Evolutionary conservation across 2,797 vertebrate genomes (phyloP).

Genomic region (Dallia pectoralis): DNA sequence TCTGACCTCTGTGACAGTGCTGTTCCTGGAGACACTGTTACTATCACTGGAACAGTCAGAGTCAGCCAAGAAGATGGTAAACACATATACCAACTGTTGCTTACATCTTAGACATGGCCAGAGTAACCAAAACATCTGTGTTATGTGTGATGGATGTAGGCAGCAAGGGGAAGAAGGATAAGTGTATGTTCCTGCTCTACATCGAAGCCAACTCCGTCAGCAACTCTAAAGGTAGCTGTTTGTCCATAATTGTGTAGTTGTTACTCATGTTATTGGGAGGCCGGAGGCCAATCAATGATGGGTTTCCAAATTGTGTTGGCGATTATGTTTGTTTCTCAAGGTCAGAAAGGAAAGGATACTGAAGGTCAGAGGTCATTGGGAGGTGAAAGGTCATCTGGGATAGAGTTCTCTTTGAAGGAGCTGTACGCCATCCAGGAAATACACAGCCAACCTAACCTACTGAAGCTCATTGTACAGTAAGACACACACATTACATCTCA

Average conservation of each 20-base stretch:
- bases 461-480: constrained; percentile 77
- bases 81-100: constrained; percentile 5
- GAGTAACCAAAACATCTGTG: background rate
- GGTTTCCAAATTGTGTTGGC: constrained; percentile 46
- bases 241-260: background rate
- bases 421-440: constrained; percentile 96
- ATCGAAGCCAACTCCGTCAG: constrained; percentile 94
- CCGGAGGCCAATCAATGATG: background rate
- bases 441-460: constrained; percentile 83
- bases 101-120: background rate
- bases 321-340: constrained; percentile 33
- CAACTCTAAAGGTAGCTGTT: constrained; percentile 85
- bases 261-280: background rate
- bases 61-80: constrained; percentile 89
- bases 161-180: constrained; percentile 88
- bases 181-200: constrained; percentile 96
- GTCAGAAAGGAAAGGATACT: constrained; percentile 48
- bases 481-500: constrained; percentile 24
- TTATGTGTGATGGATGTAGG: constrained; percentile 67
- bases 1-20: constrained; percentile 96
- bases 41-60: constrained; percentile 87
- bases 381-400: constrained; percentile 66
- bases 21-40: constrained; percentile 92
- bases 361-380: constrained; percentile 44
- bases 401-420: constrained; percentile 96